A percentile compares a stretch with the other conserved stretches of the same genome.
Evolutionary conservation across 2,113 vertebrate species (phyloP).

Genomic region (Cyanoderma ruficeps): DNA sequence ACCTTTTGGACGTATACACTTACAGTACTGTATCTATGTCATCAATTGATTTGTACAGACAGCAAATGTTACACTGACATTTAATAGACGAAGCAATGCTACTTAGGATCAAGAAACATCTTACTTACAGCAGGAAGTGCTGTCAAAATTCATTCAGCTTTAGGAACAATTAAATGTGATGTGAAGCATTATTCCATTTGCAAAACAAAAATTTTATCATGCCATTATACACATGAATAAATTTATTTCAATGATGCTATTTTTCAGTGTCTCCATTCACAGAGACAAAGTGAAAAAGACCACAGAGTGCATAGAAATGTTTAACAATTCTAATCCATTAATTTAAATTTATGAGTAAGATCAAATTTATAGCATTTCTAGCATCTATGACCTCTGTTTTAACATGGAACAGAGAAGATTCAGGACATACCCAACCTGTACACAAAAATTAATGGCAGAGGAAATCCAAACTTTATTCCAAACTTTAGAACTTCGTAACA

Average conservation of each 20-base stretch:
- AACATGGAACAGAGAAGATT: neutral
- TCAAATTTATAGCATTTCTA: neutral
- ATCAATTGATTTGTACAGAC: neutral
- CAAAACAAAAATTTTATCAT: neutral
- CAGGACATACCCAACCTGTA: neutral
- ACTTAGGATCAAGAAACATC: neutral
- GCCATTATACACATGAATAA: neutral
- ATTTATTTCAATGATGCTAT: neutral
- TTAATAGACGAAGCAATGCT: neutral
- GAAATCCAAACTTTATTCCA: neutral
- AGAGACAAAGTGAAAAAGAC: neutral
- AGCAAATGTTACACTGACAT: neutral
- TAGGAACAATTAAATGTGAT: neutral
- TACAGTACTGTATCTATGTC: neutral
- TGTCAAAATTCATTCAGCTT: neutral
- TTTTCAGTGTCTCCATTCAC: neutral
- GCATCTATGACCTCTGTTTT: neutral
- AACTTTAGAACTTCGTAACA: neutral
- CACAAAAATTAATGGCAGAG: neutral
- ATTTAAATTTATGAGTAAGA: neutral
- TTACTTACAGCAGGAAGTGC: neutral
- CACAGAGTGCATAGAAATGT: neutral
- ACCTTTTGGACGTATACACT: neutral
- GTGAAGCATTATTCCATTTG: neutral
- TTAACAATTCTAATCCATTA: neutral